Base-by-base conservation (phyloP, 1,140 invertebrate species). In the Zaprionus africanus region DNA sequence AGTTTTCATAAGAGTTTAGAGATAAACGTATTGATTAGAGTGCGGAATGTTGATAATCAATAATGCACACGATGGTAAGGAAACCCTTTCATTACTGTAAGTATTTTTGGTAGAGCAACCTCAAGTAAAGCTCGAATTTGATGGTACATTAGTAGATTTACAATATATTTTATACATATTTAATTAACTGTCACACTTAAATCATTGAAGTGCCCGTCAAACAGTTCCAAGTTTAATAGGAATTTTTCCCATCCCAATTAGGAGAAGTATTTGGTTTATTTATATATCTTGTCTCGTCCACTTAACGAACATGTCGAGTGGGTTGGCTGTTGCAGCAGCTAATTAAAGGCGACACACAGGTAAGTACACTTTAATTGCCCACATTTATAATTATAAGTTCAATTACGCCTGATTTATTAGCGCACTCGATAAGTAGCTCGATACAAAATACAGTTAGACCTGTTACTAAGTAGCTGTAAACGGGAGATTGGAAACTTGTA, bases 381-480 rank as follows among this genome's bases (percentile, higher is more conserved):
- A 59, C 24, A 6, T 60, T 53, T 13, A 26, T 13, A 51, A 51
- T 51, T 51, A 19, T 57, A 66, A 64, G 28, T 72, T 17, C 61
- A 58, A 72, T 72, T 65, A 62, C 22, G 34, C 22, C 31, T 75
- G 78, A 56, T 80, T 80, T 81, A 88, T 88, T 81, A 87, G 78
- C 84, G 78, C 88, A 88, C 84, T 78, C 63, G 46, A 61, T 62
- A 69, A 71, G 67, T 64, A 65, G 74, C 62, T 79, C 71, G 68
- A 85, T 81, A 54, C 31, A 76, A 73, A 82, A 77, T 68, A 85
- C 84, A 90, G 82, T 90, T 82, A 46, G n/a, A 43, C 41, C n/a
- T 34, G 31, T 34, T 34, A n/a, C n/a, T 9, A 77, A 71, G 49
- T 88, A 90, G 85, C 85, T 80, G 85, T 88, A 88, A 76, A 90